These are phyloP conservation scores for Pachypanchax playfairii DNA, from an alignment of 2,113 vertebrate genomes.

Conservation along the genomic window DNA sequence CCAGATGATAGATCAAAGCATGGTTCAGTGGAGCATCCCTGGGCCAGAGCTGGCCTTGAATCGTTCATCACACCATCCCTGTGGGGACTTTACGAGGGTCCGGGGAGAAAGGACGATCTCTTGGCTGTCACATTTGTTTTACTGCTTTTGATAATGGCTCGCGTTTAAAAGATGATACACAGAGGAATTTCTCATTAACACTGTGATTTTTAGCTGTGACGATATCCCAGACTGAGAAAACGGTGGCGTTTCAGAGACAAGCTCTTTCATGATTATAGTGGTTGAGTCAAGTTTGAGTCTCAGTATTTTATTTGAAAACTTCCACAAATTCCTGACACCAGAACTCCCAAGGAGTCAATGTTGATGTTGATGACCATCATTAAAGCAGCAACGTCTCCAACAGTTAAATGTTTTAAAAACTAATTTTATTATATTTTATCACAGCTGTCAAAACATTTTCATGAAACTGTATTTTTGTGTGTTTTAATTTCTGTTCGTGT, in stretches of 20 bases:
- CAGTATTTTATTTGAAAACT: constrained; percentile 7
- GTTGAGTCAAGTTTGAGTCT: constrained; percentile 1
- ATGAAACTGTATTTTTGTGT: no score
- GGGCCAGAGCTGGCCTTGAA: constrained; percentile 76
- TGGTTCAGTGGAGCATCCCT: constrained; percentile 77
- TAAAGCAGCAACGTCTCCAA: no score
- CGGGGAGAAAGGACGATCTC: constrained; percentile 56
- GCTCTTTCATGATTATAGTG: constrained; percentile 22
- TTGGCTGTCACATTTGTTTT: constrained; percentile 76
- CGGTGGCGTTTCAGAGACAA: constrained; percentile 12
- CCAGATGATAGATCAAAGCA: constrained; percentile 79
- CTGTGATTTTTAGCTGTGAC: constrained; percentile 49
- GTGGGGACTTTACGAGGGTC: constrained; percentile 65
- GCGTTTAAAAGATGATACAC: constrained; percentile 60
- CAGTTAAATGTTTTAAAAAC: no score
- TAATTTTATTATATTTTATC: no score
- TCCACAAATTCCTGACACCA: not conserved
- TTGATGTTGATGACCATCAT: no score
- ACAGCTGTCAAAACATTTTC: no score
- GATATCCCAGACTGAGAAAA: constrained; percentile 44
- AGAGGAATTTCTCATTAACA: constrained; percentile 50
- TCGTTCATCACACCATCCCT: constrained; percentile 74
- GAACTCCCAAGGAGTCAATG: not conserved
- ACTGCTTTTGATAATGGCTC: constrained; percentile 68
- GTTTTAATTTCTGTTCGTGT: no score